Evolutionary conservation across 92 coral and sea anemone species (phyloP).

Genomic region (Blastomussa wellsi): DNA sequence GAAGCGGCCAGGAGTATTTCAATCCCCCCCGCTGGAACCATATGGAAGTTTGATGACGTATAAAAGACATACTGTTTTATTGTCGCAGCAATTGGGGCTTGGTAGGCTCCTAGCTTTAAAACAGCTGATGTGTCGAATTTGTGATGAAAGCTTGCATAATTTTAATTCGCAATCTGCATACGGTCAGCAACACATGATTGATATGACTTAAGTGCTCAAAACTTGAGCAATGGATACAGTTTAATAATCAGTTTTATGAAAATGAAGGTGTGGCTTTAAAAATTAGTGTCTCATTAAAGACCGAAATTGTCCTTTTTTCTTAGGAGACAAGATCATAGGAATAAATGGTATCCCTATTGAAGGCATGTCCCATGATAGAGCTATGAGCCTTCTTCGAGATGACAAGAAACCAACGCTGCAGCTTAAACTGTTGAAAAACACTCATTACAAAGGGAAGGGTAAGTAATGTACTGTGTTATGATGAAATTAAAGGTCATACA

Average conservation of each 20-base stretch:
- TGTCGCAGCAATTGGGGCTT: no score
- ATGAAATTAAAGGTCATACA: no score
- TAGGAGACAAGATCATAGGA: conserved; percentile 81
- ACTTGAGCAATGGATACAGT: not conserved
- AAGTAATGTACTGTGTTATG: not conserved
- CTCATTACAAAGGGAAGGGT: conserved; percentile 8
- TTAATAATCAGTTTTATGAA: not conserved
- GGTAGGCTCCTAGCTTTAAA: no score
- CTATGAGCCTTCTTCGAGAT: conserved; percentile 62
- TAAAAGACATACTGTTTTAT: no score
- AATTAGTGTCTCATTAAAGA: not conserved
- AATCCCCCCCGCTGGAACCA: no score
- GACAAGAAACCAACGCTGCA: conserved; percentile 3
- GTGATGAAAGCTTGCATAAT: no score
- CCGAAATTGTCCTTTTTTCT: not conserved
- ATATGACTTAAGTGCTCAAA: not conserved
- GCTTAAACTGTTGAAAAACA: conserved; percentile 27
- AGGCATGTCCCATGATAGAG: conserved; percentile 71
- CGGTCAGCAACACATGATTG: no score
- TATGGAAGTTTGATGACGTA: no score
- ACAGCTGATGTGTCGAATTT: no score
- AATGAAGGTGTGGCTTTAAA: no score
- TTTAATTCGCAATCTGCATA: no score
- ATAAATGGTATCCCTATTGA: conserved; percentile 69
- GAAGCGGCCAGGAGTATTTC: no score